Conservation (phyloP, 92 coral and sea anemone species). For the Desmophyllum pertusum region DNA sequence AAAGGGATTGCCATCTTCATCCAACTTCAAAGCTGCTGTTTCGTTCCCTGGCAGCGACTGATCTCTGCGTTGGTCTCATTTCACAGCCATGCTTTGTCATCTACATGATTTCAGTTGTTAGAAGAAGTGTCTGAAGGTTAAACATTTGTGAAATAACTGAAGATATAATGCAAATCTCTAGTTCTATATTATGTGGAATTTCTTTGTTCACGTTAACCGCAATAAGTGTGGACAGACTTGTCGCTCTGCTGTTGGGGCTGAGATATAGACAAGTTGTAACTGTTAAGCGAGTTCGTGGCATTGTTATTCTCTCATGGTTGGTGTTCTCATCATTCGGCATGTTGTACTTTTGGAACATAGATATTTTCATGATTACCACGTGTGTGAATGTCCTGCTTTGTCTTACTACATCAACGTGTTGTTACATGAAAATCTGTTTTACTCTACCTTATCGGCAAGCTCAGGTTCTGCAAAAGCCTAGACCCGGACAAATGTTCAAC, state of each 20-base stretch:
- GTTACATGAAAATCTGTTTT: conserved; percentile 8
- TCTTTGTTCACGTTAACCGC: conserved; percentile 16
- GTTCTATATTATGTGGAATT: conserved; percentile 8
- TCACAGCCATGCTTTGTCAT: conserved; percentile 9
- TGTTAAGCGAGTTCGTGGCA: background rate
- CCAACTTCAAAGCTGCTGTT: conserved; percentile 6
- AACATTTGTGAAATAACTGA: background rate
- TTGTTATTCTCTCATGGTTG: background rate
- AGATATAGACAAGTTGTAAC: conserved; percentile 11
- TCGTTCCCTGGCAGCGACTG: conserved; percentile 22
- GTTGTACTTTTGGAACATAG: conserved; percentile 6
- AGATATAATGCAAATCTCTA: background rate
- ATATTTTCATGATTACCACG: background rate
- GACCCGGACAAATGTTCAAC: background rate
- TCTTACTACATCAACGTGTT: conserved; percentile 8
- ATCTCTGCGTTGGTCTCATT: conserved; percentile 28
- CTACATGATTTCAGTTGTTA: background rate
- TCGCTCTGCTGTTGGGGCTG: conserved; percentile 11
- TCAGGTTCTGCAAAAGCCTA: background rate
- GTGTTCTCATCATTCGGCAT: background rate
- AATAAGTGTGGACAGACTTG: conserved; percentile 21
- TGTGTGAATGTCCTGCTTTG: background rate
- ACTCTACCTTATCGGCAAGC: conserved; percentile 1
- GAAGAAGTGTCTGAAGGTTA: background rate
- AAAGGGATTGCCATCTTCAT: background rate